These are phyloP conservation scores for Rhynchotus rufescens DNA, from an alignment of 2,797 vertebrate genomes.

Conservation along the genomic window DNA sequence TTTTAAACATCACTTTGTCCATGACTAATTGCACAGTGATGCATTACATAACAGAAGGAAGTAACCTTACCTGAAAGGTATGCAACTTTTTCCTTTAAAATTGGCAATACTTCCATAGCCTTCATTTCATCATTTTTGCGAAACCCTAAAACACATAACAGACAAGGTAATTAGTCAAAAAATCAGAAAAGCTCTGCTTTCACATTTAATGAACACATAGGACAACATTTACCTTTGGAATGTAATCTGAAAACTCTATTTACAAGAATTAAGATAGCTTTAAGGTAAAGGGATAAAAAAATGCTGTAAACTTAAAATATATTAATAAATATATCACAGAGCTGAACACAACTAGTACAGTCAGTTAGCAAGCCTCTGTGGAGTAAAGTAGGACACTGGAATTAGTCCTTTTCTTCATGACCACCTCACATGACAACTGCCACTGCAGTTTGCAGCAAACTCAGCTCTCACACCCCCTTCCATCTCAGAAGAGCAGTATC, in stretches of 20 bases:
- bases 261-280: not conserved
- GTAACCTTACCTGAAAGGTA: slow-evolving; percentile 91
- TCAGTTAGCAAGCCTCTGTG: not conserved
- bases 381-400: not conserved
- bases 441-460: not conserved
- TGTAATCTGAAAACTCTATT: not conserved
- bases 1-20: not conserved
- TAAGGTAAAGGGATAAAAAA: not conserved
- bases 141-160: slow-evolving; percentile 84
- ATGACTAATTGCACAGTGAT: not conserved
- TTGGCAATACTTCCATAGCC: slow-evolving; percentile 97
- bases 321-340: not conserved
- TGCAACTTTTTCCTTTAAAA: slow-evolving; percentile 99
- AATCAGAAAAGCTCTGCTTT: not conserved
- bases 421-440: too few relatives aligned
- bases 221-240: not conserved
- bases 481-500: not conserved
- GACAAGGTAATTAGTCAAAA: slow-evolving; percentile 18
- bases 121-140: slow-evolving; percentile 98
- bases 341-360: not conserved
- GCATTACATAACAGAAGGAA: not conserved
- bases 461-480: not conserved
- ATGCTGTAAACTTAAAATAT: not conserved
- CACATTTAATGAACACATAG: not conserved
- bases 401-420: not conserved